Evolutionary conservation across 2,888 invertebrate species (phyloP), one percentile per base, ranked within the genome.

Genomic region (Helicoverpa assulta): DNA sequence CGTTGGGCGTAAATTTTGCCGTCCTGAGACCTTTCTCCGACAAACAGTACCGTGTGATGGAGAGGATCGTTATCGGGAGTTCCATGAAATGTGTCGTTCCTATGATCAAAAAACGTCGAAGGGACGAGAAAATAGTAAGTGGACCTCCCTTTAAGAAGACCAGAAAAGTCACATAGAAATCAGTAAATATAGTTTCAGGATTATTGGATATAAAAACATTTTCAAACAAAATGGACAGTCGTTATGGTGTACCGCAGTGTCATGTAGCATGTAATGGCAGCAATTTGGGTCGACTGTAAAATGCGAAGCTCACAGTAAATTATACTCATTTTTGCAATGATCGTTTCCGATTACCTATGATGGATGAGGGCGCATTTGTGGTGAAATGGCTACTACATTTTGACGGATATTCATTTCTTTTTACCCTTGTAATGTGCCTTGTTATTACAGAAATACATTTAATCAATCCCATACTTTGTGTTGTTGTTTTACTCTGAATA

Each of bases 331-430:
- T 92, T 89, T 90, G 92, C 91, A 93, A 91, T 92, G 93, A 94
- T 93, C 92, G 92, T 86, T 94, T 94, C 94, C 94, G 94, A 93
- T 94, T 94, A 93, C 91, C 90, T 87, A 88, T 93, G 93, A 94
- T 93, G 89, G 89, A 93, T 91, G 87, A 85, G 82, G 82, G 78
- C 85, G 85, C 88, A 86, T 89, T 90, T 89, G 87, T 86, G 88
- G 87, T 78, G 83, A 82, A 87, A 87, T 81, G 83, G 84, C 86
- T 85, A 86, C 85, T 85, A 86, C 80, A 84, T 85, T 86, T 82
- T 81, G 81, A 86, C 81, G 81, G 78, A 87, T 86, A 86, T 83
- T 80, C 75, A 81, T 83, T 83, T 80, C 76, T 73, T 70, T 83
- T 81, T 75, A 77, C 73, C 73, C 72, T 72, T 72, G 60, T 81